A percentile compares a stretch with the other conserved stretches of the same genome.
These are phyloP conservation scores for Melopsittacus undulatus DNA, from an alignment of 2,797 vertebrate species.

Conservation along the genomic window DNA sequence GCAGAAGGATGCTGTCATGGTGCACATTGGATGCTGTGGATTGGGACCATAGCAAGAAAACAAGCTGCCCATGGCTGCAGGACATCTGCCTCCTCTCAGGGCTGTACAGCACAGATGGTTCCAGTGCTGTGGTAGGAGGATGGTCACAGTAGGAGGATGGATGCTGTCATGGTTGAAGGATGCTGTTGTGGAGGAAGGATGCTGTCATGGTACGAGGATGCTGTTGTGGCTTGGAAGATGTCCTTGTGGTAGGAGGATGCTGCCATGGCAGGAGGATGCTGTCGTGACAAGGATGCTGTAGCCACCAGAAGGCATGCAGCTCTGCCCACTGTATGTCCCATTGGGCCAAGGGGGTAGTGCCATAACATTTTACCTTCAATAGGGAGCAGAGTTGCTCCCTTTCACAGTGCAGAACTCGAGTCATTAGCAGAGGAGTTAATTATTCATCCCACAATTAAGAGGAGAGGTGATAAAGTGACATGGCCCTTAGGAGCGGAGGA, in stretches of 20 bases:
- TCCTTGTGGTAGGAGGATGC: rapidly evolving
- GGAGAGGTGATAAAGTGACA: neutral
- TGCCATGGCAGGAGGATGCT: neutral
- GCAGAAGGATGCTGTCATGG: rapidly evolving
- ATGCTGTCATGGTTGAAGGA: rapidly evolving
- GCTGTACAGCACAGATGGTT: neutral
- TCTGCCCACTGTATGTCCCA: rapidly evolving
- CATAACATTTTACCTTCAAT: neutral
- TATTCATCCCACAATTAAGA: neutral
- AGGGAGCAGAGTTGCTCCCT: neutral
- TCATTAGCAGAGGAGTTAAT: neutral
- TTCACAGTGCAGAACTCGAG: neutral
- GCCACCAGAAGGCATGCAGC: no score
- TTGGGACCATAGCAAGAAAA: neutral
- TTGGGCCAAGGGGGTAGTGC: rapidly evolving
- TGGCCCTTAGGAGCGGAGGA: neutral
- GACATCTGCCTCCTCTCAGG: neutral
- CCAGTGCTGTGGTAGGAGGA: rapidly evolving
- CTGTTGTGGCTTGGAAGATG: rapidly evolving
- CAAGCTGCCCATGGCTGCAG: neutral
- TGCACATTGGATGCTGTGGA: rapidly evolving
- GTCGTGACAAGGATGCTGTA: rapidly evolving
- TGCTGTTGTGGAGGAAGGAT: rapidly evolving
- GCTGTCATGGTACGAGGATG: neutral
- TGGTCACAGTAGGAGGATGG: neutral